phyloP scores from a whole-genome alignment of 2,888 invertebrate genomes.

The Ethmia dodecea region DNA sequence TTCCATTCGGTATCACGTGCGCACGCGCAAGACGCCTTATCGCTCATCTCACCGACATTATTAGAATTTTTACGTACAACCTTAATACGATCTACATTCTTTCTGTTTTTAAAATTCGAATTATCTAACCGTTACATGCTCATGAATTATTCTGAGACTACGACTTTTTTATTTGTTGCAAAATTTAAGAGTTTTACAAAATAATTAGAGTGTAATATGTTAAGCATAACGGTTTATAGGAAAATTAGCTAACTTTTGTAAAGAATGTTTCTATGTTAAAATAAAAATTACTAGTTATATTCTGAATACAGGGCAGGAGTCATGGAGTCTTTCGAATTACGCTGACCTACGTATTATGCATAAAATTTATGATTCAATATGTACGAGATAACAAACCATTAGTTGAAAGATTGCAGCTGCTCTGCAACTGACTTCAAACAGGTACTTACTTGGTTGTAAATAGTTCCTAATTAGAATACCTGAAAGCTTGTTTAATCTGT shows the following conservation, averaged over 20 bases:
- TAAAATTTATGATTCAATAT: too few species aligned
- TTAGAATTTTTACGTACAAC: slow-evolving; percentile 14
- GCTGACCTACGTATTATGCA: too few species aligned
- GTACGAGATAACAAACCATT: too few species aligned
- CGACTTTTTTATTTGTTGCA: slow-evolving; percentile 21
- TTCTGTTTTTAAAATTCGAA: slow-evolving; percentile 3
- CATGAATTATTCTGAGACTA: slow-evolving; percentile 25
- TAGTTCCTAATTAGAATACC: too few species aligned
- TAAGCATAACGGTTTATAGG: slow-evolving; percentile 30
- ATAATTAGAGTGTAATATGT: slow-evolving; percentile 22
- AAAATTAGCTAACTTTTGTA: slow-evolving; percentile 25
- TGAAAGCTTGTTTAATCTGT: too few species aligned
- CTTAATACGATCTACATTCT: slow-evolving; percentile 6
- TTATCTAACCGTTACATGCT: slow-evolving; percentile 28
- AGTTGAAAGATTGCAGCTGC: too few species aligned
- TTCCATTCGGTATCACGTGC: slow-evolving; percentile 18
- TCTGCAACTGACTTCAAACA: too few species aligned
- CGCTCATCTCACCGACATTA: slow-evolving; percentile 7
- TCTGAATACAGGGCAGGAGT: too few species aligned
- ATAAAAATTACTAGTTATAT: too few species aligned
- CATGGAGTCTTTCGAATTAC: too few species aligned
- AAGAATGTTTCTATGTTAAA: too few species aligned
- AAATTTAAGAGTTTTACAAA: slow-evolving; percentile 20
- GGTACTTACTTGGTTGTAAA: too few species aligned
- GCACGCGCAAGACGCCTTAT: slow-evolving; percentile 14